Conservation (phyloP, 1,140 invertebrate genomes). For the Ditylenchus dipsaci region DNA sequence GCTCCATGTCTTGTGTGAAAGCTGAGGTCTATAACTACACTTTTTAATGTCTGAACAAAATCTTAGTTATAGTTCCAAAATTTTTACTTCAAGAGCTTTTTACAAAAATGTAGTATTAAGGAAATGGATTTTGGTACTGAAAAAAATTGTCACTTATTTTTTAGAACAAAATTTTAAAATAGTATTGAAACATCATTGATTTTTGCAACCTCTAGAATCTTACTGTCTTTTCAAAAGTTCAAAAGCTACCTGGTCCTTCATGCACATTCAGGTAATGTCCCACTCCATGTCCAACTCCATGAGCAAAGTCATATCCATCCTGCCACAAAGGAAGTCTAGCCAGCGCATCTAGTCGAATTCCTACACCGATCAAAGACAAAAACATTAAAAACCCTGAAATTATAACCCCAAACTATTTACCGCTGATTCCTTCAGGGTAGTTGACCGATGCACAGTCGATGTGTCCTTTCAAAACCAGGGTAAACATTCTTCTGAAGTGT, state of each 20-base stretch:
- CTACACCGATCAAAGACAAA: slow-evolving; percentile 42
- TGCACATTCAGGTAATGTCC: slow-evolving; percentile 93
- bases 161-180: no score
- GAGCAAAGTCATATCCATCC: slow-evolving; percentile 86
- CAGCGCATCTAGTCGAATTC: slow-evolving; percentile 48
- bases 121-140: no score
- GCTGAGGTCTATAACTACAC: no score
- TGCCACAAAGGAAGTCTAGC: slow-evolving; percentile 83
- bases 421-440: slow-evolving; percentile 69
- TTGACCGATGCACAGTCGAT: slow-evolving; percentile 71
- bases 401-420: slow-evolving; percentile 42
- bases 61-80: no score
- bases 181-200: neutral
- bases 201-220: no score
- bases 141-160: no score
- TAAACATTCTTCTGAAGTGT: slow-evolving; percentile 80
- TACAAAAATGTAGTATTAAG: slow-evolving; percentile 6
- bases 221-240: neutral
- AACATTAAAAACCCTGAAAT: neutral
- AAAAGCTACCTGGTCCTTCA: slow-evolving; percentile 67
- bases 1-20: no score
- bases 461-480: slow-evolving; percentile 85
- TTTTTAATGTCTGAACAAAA: no score
- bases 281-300: slow-evolving; percentile 95
- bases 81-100: no score